Conservation (phyloP, 2,113 vertebrate species). For the Lipophrys pholis region DNA sequence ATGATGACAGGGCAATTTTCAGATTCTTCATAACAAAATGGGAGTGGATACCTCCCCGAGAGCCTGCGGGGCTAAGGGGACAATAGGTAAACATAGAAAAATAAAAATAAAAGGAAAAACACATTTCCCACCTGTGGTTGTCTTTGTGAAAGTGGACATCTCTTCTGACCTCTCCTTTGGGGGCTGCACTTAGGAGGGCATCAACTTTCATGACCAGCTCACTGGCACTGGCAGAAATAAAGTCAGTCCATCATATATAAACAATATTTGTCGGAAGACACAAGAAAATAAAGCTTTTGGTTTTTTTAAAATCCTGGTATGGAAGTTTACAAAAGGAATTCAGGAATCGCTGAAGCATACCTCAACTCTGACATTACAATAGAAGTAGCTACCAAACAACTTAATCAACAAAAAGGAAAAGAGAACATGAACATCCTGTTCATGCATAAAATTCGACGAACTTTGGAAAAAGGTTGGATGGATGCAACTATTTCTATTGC, state of each 20-base stretch:
- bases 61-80: conserved; percentile 6
- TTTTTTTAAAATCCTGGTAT: no score
- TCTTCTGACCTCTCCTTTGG: conserved; percentile 84
- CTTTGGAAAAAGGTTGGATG: not conserved
- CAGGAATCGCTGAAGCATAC: no score
- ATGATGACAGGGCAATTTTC: conserved; percentile 43
- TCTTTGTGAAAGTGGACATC: conserved; percentile 87
- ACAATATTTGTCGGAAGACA: conserved; percentile 18
- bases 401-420: not conserved
- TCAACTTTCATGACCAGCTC: conserved; percentile 96
- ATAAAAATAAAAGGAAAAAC: conserved; percentile 7
- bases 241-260: conserved; percentile 45
- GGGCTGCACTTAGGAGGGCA: conserved; percentile 88
- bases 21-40: conserved; percentile 34
- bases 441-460: not conserved
- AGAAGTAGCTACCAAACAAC: no score
- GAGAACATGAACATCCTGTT: not conserved
- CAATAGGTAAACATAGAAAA: not conserved
- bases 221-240: conserved; percentile 82
- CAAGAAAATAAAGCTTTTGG: conserved; percentile 26
- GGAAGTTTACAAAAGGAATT: no score
- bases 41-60: not conserved
- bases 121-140: conserved; percentile 86
- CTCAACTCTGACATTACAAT: no score
- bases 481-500: conserved; percentile 7